Base-by-base conservation (phyloP, 2,888 invertebrate genomes). In the Tortrix viridana region DNA sequence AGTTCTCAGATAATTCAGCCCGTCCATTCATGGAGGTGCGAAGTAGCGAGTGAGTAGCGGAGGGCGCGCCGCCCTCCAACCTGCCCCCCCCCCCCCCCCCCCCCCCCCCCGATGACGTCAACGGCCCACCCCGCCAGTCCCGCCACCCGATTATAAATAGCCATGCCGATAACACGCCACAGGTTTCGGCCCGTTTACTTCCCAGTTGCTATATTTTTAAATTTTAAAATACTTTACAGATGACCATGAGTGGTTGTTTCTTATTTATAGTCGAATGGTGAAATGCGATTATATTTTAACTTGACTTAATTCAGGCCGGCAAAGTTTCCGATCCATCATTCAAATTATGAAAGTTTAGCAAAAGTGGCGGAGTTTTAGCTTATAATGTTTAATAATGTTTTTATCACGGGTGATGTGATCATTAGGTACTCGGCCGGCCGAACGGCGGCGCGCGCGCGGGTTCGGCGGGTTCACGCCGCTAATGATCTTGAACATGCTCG, bases 31-130 rank as follows among this genome's bases (percentile, higher is more conserved):
- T 89, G 81, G 84, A 87, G 88, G 88, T 88, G 89, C 84, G 85
- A 91, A 89, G 89, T 89, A 84, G 87, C 84, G 87, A 90, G 89
- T 89, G 89, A 89, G 90, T 91, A 89, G 80, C 75, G 82, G 84
- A 86, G 86, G 89, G 86, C 79, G 84, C 85, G 84, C 78, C 83
- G 76, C 74, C 71, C 71, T 69, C 73, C 71, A 71, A 70, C 65
- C 66, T 74, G 69, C 62, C 69, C 70, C 71, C 69, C 69, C 69
- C 72, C 71, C 71, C 73, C 70, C 71, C 70, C 64, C 66, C 74
- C 69, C 61, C 69, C 70, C 71, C 69, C 69, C 69, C 72, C 75
- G 75, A 83, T 91, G 91, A 91, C 91, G 91, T 90, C 90, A 90
- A 87, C 84, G 74, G 80, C 85, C 86, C 89, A 79, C 85, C 80